Conservation (phyloP, 2,888 invertebrate genomes). For the Cantharis rustica region DNA sequence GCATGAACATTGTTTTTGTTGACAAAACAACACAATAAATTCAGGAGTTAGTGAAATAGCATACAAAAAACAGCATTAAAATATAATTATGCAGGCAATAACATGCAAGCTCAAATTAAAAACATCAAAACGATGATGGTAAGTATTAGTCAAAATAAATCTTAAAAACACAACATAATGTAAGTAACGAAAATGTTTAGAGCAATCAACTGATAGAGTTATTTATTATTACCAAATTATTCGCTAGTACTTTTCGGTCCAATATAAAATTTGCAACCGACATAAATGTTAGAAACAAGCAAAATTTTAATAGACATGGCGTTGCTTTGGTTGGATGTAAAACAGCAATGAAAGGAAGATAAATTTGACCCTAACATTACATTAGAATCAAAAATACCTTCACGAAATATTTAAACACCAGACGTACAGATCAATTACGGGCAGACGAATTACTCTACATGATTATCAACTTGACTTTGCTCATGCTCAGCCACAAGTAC, state of each 20-base stretch:
- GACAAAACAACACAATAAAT: neutral
- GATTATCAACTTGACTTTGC: constrained; percentile 51
- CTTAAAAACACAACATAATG: neutral
- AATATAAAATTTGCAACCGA: neutral
- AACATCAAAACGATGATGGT: neutral
- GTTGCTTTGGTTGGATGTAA: neutral
- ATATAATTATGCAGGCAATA: neutral
- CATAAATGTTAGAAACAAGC: neutral
- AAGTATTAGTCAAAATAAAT: neutral
- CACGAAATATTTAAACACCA: constrained; percentile 45
- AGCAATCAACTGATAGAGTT: neutral
- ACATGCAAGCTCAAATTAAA: neutral
- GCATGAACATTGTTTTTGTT: neutral
- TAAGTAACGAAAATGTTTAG: neutral
- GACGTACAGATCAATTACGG: constrained; percentile 55
- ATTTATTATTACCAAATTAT: neutral
- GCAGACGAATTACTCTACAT: constrained; percentile 53
- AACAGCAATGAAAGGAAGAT: constrained; percentile 36
- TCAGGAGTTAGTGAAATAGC: neutral
- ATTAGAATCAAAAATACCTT: constrained; percentile 46
- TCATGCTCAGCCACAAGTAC: constrained; percentile 47
- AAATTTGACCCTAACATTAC: constrained; percentile 45
- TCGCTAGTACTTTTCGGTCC: neutral
- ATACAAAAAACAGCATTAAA: neutral
- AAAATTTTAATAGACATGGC: neutral